A percentile compares a stretch with the other conserved stretches of the same genome.
These are phyloP conservation scores for Anomalospiza imberbis DNA, from an alignment of 2,797 vertebrate species.

Conservation along the genomic window DNA sequence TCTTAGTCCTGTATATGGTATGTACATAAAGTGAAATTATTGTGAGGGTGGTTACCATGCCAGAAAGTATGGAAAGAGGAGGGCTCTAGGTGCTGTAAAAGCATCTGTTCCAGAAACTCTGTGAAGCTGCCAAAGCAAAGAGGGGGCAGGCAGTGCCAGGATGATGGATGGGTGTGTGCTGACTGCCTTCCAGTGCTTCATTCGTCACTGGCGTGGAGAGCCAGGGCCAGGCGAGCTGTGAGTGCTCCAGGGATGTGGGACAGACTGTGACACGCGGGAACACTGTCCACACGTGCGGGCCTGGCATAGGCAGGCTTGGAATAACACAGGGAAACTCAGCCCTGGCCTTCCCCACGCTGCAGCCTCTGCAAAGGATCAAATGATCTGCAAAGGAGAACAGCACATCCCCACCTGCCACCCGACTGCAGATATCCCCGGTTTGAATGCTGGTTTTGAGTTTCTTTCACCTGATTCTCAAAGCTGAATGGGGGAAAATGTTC, in stretches of 20 bases:
- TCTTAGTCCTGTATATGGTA: background rate
- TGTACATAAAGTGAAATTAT: background rate
- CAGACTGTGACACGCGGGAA: background rate
- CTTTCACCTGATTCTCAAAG: background rate
- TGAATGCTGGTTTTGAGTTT: background rate
- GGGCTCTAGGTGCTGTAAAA: background rate
- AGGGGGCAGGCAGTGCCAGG: background rate
- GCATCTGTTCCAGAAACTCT: background rate
- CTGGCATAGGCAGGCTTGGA: background rate
- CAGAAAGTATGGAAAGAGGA: background rate
- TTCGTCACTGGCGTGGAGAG: rapidly evolving
- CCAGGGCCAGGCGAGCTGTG: background rate
- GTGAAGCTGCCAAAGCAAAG: background rate
- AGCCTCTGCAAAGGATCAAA: background rate
- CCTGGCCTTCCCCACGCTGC: background rate
- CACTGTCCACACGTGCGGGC: background rate
- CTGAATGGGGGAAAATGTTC: background rate
- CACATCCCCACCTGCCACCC: background rate
- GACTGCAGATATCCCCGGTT: background rate
- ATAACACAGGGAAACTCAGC: background rate
- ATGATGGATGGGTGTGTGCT: background rate
- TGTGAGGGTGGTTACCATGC: background rate
- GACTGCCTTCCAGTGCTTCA: background rate
- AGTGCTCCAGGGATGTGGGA: background rate
- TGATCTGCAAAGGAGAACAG: background rate